Base-by-base conservation (phyloP, 2,797 vertebrate species). In the Melanotaenia nigrans region DNA sequence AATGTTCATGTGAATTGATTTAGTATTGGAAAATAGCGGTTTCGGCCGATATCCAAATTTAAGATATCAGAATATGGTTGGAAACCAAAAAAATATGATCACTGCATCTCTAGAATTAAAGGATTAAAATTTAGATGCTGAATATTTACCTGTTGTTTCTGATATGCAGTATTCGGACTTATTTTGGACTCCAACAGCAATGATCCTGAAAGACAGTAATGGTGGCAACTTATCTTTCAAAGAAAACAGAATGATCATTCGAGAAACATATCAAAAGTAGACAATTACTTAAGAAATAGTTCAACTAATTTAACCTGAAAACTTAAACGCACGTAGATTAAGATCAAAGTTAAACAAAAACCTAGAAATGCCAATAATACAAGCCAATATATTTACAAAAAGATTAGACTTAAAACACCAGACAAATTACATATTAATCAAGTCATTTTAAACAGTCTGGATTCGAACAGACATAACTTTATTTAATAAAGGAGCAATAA, bases 121-220 rank as follows among this genome's bases (percentile, higher is more conserved):
- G 9, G 7, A 10, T 28, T 25, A 5, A 25, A 54, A 28, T 54
- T 5, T 25, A 25, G 11, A 32, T 35, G 53, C 14, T 62, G 8
- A 49, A 49, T 18, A 67, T 42, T 49, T 96, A 96, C 98, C 95
- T 99, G 98, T 90, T 99, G 98, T 93, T 99, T 99, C 89, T 99
- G 98, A 97, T 99, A 99, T 72, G 98, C 97, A 70, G 98, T 99
- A 88, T 97, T 98, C 63, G 97, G 96, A 88, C 97, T 99, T 92
- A 99, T 99, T 94, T 99, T 99, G 58, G 98, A 99, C 92, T 99
- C 98, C 93, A 99, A 93, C 55, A 99, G 91, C 30, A 99, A 91
- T 4, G 98, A 99, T 85, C 98, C 98, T 99, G 87, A 75, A 95
- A 93, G 14, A 91, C 60, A 60, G 22, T 36, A 24, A 65, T 24